phyloP scores from a whole-genome alignment of 2,113 vertebrate genomes.

The Spermophilus dauricus region DNA sequence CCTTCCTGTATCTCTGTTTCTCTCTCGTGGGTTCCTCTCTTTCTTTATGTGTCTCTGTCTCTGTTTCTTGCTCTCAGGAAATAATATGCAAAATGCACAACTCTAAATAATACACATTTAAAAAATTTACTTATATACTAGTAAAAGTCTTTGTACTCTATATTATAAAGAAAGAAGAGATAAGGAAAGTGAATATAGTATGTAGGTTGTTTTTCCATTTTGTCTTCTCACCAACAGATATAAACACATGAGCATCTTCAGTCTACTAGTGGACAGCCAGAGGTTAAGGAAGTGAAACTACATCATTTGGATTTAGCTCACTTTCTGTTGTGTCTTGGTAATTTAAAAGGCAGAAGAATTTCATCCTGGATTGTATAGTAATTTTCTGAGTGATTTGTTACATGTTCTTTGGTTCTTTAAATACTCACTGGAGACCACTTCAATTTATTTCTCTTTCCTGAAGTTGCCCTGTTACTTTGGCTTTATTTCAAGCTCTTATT shows the following conservation, averaged over 20 bases:
- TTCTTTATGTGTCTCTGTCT: background rate
- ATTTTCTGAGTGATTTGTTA: slow-evolving; percentile 55
- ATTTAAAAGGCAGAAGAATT: slow-evolving; percentile 32
- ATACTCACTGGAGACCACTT: slow-evolving; percentile 28
- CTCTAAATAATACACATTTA: background rate
- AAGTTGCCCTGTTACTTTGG: background rate
- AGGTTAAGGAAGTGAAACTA: slow-evolving; percentile 4
- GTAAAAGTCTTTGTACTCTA: background rate
- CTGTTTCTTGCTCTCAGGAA: background rate
- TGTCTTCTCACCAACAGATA: slow-evolving; percentile 7
- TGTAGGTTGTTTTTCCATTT: background rate
- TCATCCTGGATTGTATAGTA: background rate
- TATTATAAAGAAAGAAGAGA: background rate
- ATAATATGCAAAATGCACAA: background rate
- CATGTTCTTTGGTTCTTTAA: slow-evolving; percentile 39
- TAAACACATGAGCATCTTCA: background rate
- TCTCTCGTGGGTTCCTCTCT: background rate
- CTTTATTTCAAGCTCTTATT: slow-evolving; percentile 10
- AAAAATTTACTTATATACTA: background rate
- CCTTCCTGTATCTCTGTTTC: no score
- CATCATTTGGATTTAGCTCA: background rate
- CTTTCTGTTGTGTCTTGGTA: background rate
- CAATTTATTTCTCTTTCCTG: slow-evolving; percentile 14
- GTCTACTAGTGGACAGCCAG: background rate
- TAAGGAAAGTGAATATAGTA: background rate